Percentiles rank a stretch among this genome's conserved stretches.
phyloP scores from a whole-genome alignment of 2,113 vertebrate genomes.

The Egretta garzetta region DNA sequence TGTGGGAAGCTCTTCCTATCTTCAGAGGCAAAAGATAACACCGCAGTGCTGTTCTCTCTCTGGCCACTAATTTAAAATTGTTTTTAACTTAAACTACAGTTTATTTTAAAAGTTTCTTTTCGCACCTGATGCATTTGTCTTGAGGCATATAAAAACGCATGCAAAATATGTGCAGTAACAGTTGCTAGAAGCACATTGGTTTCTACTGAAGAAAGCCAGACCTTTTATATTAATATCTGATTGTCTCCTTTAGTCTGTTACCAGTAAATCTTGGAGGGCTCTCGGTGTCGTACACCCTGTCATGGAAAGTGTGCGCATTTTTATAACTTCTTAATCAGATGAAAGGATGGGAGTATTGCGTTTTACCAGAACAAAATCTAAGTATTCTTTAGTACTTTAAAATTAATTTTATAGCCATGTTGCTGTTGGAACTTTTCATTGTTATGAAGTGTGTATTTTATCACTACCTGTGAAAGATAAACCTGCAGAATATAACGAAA shows the following conservation, averaged over 20 bases:
- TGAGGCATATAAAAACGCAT: conserved; percentile 4
- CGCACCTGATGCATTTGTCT: not conserved
- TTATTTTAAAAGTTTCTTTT: conserved; percentile 18
- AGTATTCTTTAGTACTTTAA: not conserved
- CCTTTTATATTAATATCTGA: conserved; percentile 32
- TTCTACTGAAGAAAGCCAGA: not conserved
- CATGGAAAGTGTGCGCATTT: not conserved
- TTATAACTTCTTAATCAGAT: conserved; percentile 21
- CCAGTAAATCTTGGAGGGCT: conserved; percentile 20
- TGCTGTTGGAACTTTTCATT: conserved; percentile 3
- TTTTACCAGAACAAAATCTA: not conserved
- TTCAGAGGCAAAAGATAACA: conserved; percentile 54
- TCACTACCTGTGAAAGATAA: conserved; percentile 69
- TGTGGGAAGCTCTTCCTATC: conserved; percentile 54
- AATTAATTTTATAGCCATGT: not conserved
- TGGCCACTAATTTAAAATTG: conserved; percentile 14
- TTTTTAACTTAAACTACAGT: not conserved
- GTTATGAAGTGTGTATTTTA: conserved; percentile 45
- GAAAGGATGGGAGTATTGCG: not conserved
- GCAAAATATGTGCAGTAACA: not conserved
- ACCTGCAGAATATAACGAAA: conserved; percentile 57
- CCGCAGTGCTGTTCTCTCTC: not conserved
- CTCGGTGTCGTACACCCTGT: not conserved
- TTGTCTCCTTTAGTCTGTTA: conserved; percentile 48
- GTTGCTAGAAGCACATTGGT: not conserved